phyloP scores from a whole-genome alignment of 1,140 invertebrate species.

The Bombus polaris region DNA sequence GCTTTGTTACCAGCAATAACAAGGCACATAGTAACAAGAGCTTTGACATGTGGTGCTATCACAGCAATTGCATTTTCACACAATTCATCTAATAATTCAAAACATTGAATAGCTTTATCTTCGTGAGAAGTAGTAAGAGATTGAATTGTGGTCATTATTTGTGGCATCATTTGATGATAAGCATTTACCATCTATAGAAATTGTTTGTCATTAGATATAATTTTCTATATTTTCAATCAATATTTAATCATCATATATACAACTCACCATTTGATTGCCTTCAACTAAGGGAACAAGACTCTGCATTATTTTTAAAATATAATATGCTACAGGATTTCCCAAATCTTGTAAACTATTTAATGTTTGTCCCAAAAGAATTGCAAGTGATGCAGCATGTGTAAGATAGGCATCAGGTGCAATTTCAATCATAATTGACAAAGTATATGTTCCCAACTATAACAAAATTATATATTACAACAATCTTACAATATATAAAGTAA shows the following conservation, averaged over 20 bases:
- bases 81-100: conserved; percentile 90
- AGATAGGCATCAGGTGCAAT: conserved; percentile 84
- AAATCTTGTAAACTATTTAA: conserved; percentile 81
- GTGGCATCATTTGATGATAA: conserved; percentile 86
- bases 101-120: conserved; percentile 85
- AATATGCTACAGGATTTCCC: conserved; percentile 83
- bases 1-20: conserved; percentile 84
- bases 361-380: conserved; percentile 83
- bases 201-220: conserved; percentile 13
- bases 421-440: conserved; percentile 86
- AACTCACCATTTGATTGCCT: conserved; percentile 84
- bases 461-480: conserved; percentile 31
- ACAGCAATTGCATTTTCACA: conserved; percentile 86
- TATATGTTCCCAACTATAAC: conserved; percentile 86
- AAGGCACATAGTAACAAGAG: conserved; percentile 87
- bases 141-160: conserved; percentile 85
- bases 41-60: conserved; percentile 86
- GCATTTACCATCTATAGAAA: conserved; percentile 83
- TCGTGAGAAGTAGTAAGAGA: conserved; percentile 83
- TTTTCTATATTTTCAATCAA: not conserved
- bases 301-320: conserved; percentile 85
- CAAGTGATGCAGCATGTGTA: conserved; percentile 83
- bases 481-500: conserved; percentile 17
- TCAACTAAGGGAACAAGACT: conserved; percentile 85
- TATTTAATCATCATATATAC: not conserved